A percentile compares a stretch with the other conserved stretches of the same genome.
phyloP scores from a whole-genome alignment of 2,888 invertebrate genomes.

The Lasioglossum pauxillum region DNA sequence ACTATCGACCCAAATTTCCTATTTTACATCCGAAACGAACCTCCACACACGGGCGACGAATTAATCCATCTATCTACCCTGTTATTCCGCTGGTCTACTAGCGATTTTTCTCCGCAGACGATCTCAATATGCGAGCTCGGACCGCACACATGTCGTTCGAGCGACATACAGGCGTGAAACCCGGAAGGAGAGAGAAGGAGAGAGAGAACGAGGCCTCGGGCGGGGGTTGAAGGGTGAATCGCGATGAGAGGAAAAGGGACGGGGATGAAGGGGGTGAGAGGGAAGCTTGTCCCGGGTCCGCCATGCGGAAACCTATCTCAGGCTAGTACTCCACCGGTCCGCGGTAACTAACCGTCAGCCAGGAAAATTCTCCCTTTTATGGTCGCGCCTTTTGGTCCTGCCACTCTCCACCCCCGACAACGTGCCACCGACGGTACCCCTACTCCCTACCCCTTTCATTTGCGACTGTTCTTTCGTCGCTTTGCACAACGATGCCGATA shows the following conservation, averaged over 20 bases:
- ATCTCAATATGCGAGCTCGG: not conserved
- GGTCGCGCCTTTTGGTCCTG: slow-evolving; percentile 66
- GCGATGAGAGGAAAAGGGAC: slow-evolving; percentile 18
- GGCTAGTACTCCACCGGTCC: slow-evolving; percentile 57
- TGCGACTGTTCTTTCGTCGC: slow-evolving; percentile 49
- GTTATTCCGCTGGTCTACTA: not conserved
- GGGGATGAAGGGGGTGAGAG: slow-evolving; percentile 25
- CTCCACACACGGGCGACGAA: not conserved
- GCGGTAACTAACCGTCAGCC: slow-evolving; percentile 72
- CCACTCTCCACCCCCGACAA: slow-evolving; percentile 43
- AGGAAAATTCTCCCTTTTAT: slow-evolving; percentile 71
- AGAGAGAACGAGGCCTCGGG: not conserved
- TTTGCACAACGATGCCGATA: slow-evolving; percentile 37
- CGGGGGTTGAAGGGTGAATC: slow-evolving; percentile 28
- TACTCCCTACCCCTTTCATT: slow-evolving; percentile 28
- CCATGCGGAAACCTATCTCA: slow-evolving; percentile 75
- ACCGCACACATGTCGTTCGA: slow-evolving; percentile 6
- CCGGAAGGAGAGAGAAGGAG: slow-evolving; percentile 7
- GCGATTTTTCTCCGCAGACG: not conserved
- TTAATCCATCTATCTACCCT: not conserved
- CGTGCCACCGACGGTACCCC: slow-evolving; percentile 24
- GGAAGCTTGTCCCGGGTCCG: slow-evolving; percentile 69
- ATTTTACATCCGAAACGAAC: not conserved
- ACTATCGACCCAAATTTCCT: not conserved
- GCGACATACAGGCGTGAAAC: slow-evolving; percentile 3